phyloP scores from a whole-genome alignment of 2,113 vertebrate species.

The Aix galericulata region DNA sequence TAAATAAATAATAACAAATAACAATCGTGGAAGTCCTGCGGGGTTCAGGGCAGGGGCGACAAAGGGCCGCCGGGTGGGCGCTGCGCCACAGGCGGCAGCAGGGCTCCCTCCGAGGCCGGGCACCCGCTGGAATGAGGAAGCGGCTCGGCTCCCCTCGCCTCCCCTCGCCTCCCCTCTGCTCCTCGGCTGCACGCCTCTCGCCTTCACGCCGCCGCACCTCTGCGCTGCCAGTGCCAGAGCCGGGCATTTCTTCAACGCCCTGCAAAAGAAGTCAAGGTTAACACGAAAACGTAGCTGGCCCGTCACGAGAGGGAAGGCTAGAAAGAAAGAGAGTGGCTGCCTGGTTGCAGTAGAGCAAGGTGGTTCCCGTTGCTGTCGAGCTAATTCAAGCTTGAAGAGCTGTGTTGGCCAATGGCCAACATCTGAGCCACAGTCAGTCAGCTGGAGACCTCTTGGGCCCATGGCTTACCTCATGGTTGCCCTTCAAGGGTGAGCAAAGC shows the following conservation, averaged over 20 bases:
- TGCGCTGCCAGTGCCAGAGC: not conserved
- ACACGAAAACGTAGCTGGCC: not conserved
- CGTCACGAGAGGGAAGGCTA: fast-evolving
- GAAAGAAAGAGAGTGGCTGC: not conserved
- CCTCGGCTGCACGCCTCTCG: fast-evolving
- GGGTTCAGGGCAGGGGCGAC: not conserved
- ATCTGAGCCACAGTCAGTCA: not conserved
- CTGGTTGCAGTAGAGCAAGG: not conserved
- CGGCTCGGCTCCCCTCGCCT: not conserved
- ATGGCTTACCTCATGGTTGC: not conserved
- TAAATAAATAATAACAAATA: too few relatives aligned
- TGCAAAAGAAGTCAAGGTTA: not conserved
- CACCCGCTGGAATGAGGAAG: fast-evolving
- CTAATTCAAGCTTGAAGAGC: not conserved
- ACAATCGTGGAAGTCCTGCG: fast-evolving
- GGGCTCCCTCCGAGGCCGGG: fast-evolving
- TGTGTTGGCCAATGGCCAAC: not conserved
- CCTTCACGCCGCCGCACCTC: not conserved
- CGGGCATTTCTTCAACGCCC: not conserved
- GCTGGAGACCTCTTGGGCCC: not conserved
- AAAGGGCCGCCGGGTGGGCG: not conserved
- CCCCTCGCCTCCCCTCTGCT: fast-evolving
- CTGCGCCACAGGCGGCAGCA: fast-evolving
- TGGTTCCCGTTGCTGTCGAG: not conserved
- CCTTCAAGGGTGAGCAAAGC: not conserved